phyloP scores from a whole-genome alignment of 2,888 invertebrate species.

The Dicyrtoma fusca region DNA sequence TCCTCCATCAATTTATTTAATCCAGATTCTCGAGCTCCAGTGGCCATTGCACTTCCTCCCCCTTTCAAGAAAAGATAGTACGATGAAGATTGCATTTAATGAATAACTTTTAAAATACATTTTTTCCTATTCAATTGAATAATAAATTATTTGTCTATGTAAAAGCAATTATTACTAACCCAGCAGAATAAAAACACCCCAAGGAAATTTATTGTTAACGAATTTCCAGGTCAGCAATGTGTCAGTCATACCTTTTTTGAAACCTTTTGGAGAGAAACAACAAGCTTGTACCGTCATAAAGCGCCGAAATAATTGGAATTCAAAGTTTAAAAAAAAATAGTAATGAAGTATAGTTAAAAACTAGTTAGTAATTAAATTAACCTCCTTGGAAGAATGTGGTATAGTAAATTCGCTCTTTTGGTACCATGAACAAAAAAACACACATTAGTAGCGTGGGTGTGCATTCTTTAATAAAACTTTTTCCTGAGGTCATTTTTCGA shows the following conservation, averaged over 20 bases:
- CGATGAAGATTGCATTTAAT: too few relatives aligned
- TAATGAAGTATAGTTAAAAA: too few relatives aligned
- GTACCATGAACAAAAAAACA: conserved; percentile 47
- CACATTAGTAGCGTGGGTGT: conserved; percentile 52
- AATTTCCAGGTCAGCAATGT: conserved; percentile 50
- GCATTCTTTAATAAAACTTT: conserved; percentile 54
- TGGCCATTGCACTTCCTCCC: conserved; percentile 89
- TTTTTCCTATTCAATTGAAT: not conserved
- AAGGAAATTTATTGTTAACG: conserved; percentile 52
- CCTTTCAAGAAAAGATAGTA: too few relatives aligned
- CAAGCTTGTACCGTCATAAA: too few relatives aligned
- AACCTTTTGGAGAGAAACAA: too few relatives aligned
- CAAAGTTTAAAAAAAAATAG: conserved; percentile 15
- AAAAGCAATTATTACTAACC: conserved; percentile 41
- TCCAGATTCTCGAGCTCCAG: conserved; percentile 78
- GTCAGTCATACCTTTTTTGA: conserved; percentile 51
- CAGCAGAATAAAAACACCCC: conserved; percentile 53
- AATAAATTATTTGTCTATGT: not conserved
- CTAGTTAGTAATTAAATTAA: conserved; percentile 25
- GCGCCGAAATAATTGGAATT: too few relatives aligned
- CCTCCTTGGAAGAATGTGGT: conserved; percentile 47
- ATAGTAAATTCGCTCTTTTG: conserved; percentile 48
- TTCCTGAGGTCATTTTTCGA: conserved; percentile 41
- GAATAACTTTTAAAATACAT: not conserved
- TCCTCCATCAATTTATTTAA: conserved; percentile 76